These are phyloP conservation scores for Coremacera marginata DNA, from an alignment of 2,888 invertebrate genomes.

Conservation along the genomic window DNA sequence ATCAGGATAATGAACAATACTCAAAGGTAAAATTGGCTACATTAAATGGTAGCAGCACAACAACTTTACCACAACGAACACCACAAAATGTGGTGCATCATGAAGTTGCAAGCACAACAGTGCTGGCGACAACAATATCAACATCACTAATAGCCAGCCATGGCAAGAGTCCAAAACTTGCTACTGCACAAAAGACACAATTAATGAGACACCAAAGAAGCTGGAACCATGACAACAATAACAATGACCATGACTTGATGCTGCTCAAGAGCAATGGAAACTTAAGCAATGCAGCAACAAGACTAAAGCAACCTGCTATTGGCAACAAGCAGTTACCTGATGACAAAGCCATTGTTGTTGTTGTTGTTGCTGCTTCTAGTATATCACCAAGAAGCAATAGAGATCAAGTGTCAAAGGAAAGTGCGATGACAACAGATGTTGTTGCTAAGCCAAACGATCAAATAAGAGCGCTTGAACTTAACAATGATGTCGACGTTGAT, in stretches of 20 bases:
- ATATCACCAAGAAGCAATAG: neutral
- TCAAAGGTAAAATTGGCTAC: conserved; percentile 21
- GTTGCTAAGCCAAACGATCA: too few species aligned
- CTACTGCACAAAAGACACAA: neutral
- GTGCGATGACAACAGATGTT: too few species aligned
- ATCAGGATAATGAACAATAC: conserved; percentile 1
- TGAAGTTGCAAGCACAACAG: neutral
- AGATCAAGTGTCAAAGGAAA: neutral
- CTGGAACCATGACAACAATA: neutral
- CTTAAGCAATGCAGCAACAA: neutral
- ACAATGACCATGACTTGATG: neutral
- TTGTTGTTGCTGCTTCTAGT: neutral
- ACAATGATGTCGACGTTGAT: too few species aligned
- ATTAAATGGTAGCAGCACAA: conserved; percentile 13
- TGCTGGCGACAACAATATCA: neutral
- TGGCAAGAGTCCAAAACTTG: neutral
- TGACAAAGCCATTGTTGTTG: neutral
- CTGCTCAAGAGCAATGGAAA: neutral
- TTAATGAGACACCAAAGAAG: conserved; percentile 13
- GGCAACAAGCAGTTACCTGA: neutral
- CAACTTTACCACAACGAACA: conserved; percentile 14
- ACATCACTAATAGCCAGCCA: neutral
- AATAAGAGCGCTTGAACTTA: too few species aligned
- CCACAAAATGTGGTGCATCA: neutral
- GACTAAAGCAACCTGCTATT: neutral